Conservation (phyloP, 64 coral and sea anemone genomes). For the Actinia equina region DNA sequence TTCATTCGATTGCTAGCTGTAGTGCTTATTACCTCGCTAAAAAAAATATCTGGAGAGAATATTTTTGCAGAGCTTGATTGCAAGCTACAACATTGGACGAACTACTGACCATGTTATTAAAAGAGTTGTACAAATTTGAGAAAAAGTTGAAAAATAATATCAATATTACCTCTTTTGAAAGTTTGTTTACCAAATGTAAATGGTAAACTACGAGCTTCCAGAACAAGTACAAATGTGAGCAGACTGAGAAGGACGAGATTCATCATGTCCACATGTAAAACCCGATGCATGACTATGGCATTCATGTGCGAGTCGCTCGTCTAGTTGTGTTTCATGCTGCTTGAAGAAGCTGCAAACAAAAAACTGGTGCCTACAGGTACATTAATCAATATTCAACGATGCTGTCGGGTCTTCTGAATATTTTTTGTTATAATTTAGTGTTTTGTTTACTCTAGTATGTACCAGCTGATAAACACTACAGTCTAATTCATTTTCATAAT, state of each 20-base stretch:
- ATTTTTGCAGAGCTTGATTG: too few species aligned
- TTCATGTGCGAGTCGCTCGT: not conserved
- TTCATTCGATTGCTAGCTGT: too few species aligned
- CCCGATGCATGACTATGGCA: not conserved
- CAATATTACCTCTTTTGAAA: not conserved
- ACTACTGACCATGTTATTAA: not conserved
- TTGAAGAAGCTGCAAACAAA: slow-evolving; percentile 18
- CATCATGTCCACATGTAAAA: not conserved
- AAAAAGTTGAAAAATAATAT: not conserved
- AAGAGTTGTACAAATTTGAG: not conserved
- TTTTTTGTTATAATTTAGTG: not conserved
- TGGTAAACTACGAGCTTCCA: not conserved
- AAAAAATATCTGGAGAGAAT: too few species aligned
- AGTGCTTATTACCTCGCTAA: too few species aligned
- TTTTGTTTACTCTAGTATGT: slow-evolving; percentile 4
- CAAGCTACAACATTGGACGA: too few species aligned
- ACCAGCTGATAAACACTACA: not conserved
- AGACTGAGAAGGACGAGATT: not conserved
- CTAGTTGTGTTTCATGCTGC: not conserved
- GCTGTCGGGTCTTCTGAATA: not conserved
- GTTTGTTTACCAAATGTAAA: not conserved
- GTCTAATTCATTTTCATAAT: too few species aligned
- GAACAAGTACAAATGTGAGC: not conserved
- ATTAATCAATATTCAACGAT: not conserved
- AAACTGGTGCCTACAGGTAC: not conserved